Evolutionary conservation across 2,888 invertebrate species (phyloP).

Genomic region (Noctua comes): DNA sequence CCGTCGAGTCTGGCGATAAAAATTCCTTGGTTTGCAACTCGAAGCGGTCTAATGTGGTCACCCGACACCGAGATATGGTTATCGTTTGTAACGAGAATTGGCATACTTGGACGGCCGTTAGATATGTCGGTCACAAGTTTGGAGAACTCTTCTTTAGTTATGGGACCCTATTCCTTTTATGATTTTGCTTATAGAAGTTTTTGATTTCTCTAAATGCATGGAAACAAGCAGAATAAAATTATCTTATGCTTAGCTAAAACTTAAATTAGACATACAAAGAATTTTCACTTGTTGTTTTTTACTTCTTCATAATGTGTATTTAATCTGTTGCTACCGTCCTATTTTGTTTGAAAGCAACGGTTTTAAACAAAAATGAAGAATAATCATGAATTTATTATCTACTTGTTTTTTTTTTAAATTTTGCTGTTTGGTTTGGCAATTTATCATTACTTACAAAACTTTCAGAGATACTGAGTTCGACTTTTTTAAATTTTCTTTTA

Average conservation of each 20-base stretch:
- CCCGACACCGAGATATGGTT: constrained; percentile 69
- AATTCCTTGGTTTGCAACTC: constrained; percentile 75
- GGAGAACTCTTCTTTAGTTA: constrained; percentile 60
- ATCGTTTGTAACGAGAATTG: constrained; percentile 71
- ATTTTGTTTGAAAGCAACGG: constrained; percentile 5
- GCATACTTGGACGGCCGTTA: constrained; percentile 69
- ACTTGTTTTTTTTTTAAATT: not conserved
- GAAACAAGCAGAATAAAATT: not conserved
- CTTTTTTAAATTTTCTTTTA: not conserved
- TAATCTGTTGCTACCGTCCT: not conserved
- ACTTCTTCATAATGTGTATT: not conserved
- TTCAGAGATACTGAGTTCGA: not conserved
- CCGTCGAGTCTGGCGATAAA: constrained; percentile 70
- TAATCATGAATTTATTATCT: not conserved
- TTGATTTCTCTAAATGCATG: not conserved
- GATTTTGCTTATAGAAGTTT: not conserved
- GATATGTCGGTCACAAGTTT: constrained; percentile 69
- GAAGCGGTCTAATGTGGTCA: constrained; percentile 70
- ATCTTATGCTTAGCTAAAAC: not conserved
- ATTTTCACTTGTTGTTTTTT: not conserved
- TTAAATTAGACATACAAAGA: not conserved
- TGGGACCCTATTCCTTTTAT: constrained; percentile 55
- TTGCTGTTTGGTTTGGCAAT: not conserved
- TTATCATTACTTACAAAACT: not conserved
- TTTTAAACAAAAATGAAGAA: not conserved